Evolutionary conservation across 2,797 vertebrate species (phyloP), one percentile per base, ranked within the genome.

Genomic region (Pelodytes ibericus): DNA sequence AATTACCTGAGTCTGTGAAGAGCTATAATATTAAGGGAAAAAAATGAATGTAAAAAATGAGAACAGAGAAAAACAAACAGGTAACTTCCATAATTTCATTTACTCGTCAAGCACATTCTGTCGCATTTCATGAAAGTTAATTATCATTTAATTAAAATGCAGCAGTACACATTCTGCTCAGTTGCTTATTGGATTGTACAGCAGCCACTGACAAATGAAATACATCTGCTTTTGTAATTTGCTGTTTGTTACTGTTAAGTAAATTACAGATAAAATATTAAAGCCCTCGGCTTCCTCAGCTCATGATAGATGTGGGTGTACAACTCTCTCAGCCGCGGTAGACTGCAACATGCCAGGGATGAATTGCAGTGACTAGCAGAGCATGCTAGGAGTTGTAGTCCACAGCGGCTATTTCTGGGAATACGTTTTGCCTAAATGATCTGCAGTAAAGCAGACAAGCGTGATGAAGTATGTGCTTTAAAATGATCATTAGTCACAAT

Each of bases 81-180:
- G 65, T 62, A 75, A 63, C 44, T n/a, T n/a, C n/a, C 3, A 10
- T 70, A 71, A 70, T 76, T 25, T 10, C 9, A 71, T 76, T 36
- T 63, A 71, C 3, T 31, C 3, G 9, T 27, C 39, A 41, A 18
- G 74, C n/a, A 56, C 65, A 53, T 75, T 75, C 74, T 51, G 58
- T 31, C 18, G 41, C 57, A 62, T 69, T 69, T 75, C 31, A 57
- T 30, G 31, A 64, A 63, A 71, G 65, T n/a, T 65, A 53, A 68
- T 69, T 69, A 75, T 11, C 30, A 22, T 22, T 53, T 75, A 69
- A 75, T 69, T 75, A 75, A 75, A 69, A 53, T 10, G 22, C 39
- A 61, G 44, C 57, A 75, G 74, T 68, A 27, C 56, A 25, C 57
- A 36, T 56, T 51, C 65, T 62, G 41, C 24, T 18, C 30, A 22